Base-by-base conservation (phyloP, 1,140 invertebrate genomes). In the Orussus abietinus region DNA sequence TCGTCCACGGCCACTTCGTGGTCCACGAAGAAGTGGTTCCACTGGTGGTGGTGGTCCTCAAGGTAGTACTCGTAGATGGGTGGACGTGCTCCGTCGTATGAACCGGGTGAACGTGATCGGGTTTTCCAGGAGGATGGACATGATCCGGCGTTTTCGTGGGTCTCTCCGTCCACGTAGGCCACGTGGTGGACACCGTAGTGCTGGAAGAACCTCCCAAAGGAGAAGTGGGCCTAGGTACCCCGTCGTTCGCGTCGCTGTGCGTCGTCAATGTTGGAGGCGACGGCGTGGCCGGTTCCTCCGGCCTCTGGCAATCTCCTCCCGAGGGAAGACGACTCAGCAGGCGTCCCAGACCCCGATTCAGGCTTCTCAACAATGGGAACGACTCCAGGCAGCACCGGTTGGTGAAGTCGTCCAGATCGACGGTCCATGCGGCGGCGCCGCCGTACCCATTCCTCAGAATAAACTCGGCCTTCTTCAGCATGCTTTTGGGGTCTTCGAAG, bases 401-500 rank as follows among this genome's bases (percentile, higher is more conserved):
- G 26, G 76, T 80, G 53, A 90, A 92, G 58, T 96, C 92, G 53
- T 96, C 92, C 42, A 97, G 66, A 59, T 96, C 93, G 0, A 96
- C 76, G 0, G 92, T 92, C 91, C 91, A 96, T 2, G 90, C 84
- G 44, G 88, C 85, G 1, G 84, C 81, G 5, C 91, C 91, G 2
- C 85, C 89, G 42, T 84, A 83, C 5, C 83, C 81, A 56, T 81
- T 78, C 2, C 75, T 69, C 12, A 78, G 64, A 1, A 90, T 82
- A 75, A 84, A 92, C 42, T 82, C 72, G 5, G 85, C 85, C 72
- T 94, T 94, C 40, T 81, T 75, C 13, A 64, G 75, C 2, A 93
- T 74, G 18, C 88, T 92, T 31, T 81, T 77, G 1, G 77, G 58
- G 69, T 93, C 85, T 53, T 97, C 93, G 60, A 83, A 96, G 32